phyloP scores from a whole-genome alignment of 2,888 invertebrate genomes.

The Oscheius onirici region DNA sequence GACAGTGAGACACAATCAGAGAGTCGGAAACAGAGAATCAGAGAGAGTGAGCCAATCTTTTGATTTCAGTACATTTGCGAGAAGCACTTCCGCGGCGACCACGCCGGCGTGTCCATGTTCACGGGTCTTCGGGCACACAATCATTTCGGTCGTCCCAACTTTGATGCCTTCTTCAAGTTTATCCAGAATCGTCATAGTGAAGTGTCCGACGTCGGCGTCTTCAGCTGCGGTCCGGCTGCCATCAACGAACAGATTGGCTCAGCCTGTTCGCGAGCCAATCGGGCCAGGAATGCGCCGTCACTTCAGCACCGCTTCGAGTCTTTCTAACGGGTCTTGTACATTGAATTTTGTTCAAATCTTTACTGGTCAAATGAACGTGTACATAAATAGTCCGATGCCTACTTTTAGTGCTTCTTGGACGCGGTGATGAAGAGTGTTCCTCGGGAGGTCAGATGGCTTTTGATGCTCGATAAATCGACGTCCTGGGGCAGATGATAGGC shows the following conservation, averaged over 20 bases:
- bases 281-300: slow-evolving; percentile 73
- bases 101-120: slow-evolving; percentile 77
- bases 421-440: slow-evolving; percentile 69
- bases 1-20: too few relatives aligned
- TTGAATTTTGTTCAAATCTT: too few relatives aligned
- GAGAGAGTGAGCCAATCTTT: too few relatives aligned
- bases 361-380: too few relatives aligned
- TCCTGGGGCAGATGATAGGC: slow-evolving; percentile 67
- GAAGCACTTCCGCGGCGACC: slow-evolving; percentile 93
- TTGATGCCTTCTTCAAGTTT: slow-evolving; percentile 94
- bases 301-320: slow-evolving; percentile 70
- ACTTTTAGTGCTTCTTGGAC: slow-evolving; percentile 55
- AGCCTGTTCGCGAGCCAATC: slow-evolving; percentile 95
- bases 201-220: slow-evolving; percentile 90
- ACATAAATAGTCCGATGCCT: not conserved
- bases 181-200: slow-evolving; percentile 96
- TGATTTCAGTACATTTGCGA: slow-evolving; percentile 90
- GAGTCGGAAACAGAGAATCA: too few relatives aligned
- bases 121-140: slow-evolving; percentile 80
- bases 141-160: slow-evolving; percentile 94
- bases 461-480: slow-evolving; percentile 63
- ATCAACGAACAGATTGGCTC: slow-evolving; percentile 95
- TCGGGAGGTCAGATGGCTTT: slow-evolving; percentile 64
- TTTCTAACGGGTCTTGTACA: slow-evolving; percentile 49
- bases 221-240: slow-evolving; percentile 96